Evolutionary conservation across 2,888 invertebrate species (phyloP).

Genomic region (Maniola hyperantus): DNA sequence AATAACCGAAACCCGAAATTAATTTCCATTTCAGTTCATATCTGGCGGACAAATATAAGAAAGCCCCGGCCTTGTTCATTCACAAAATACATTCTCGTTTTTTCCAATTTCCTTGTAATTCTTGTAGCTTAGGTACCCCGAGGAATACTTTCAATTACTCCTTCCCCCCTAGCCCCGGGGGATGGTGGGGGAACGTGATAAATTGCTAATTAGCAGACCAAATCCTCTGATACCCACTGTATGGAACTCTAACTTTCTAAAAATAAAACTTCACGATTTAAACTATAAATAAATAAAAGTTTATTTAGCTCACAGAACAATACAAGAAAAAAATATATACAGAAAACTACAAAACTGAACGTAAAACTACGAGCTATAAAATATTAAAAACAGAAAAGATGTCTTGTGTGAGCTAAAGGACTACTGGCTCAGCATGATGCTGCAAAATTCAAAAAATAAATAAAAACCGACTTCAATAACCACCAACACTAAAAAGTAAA

Average conservation of each 20-base stretch:
- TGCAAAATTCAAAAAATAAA: too few species aligned
- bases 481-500: too few species aligned
- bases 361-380: too few species aligned
- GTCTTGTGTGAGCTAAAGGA: too few species aligned
- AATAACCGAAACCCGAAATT: not conserved
- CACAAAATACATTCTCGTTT: not conserved
- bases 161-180: not conserved
- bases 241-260: not conserved
- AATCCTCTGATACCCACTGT: not conserved
- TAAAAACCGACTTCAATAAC: too few species aligned
- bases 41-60: not conserved
- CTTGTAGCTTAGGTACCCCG: slow-evolving; percentile 10
- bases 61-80: not conserved
- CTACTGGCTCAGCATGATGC: too few species aligned
- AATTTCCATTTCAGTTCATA: not conserved
- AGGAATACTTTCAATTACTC: slow-evolving; percentile 21
- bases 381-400: too few species aligned
- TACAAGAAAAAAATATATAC: too few species aligned
- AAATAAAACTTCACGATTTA: slow-evolving; percentile 1
- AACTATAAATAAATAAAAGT: too few species aligned
- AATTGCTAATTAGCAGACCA: slow-evolving; percentile 15
- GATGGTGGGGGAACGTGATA: slow-evolving; percentile 3
- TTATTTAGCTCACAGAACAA: too few species aligned
- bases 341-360: too few species aligned
- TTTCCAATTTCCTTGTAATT: slow-evolving; percentile 18